Conservation (phyloP, 1,140 invertebrate species). For the Stratiolaelaps scimitus region DNA sequence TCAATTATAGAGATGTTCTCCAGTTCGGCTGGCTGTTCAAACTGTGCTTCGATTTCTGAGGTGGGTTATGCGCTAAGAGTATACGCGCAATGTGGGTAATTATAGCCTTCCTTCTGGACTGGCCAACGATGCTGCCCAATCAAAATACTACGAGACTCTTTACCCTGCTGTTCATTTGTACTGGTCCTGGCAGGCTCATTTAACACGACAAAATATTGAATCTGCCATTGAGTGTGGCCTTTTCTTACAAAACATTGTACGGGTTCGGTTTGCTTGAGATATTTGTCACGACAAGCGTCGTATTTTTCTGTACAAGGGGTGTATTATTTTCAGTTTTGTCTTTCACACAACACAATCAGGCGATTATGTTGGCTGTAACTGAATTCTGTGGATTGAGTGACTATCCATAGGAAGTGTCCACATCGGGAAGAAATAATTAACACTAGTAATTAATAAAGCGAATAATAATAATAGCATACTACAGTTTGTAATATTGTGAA, state of each 20-base stretch:
- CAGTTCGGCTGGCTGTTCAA: not conserved
- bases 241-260: not conserved
- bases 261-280: too few species aligned
- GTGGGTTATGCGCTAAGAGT: not conserved
- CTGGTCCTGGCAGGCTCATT: not conserved
- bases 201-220: not conserved
- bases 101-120: not conserved
- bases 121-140: not conserved
- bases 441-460: too few species aligned
- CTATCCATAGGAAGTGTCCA: too few species aligned
- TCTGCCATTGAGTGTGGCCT: not conserved
- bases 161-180: not conserved
- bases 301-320: too few species aligned
- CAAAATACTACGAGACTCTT: not conserved
- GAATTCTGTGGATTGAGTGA: too few species aligned
- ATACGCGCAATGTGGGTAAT: not conserved
- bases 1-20: not conserved
- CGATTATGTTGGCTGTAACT: too few species aligned
- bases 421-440: too few species aligned
- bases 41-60: conserved; percentile 1
- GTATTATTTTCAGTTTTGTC: too few species aligned
- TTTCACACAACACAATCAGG: too few species aligned
- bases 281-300: too few species aligned
- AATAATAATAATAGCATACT: too few species aligned
- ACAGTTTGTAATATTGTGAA: too few species aligned